Conservation (phyloP, 2,113 vertebrate genomes). For the Synchiropus splendidus region DNA sequence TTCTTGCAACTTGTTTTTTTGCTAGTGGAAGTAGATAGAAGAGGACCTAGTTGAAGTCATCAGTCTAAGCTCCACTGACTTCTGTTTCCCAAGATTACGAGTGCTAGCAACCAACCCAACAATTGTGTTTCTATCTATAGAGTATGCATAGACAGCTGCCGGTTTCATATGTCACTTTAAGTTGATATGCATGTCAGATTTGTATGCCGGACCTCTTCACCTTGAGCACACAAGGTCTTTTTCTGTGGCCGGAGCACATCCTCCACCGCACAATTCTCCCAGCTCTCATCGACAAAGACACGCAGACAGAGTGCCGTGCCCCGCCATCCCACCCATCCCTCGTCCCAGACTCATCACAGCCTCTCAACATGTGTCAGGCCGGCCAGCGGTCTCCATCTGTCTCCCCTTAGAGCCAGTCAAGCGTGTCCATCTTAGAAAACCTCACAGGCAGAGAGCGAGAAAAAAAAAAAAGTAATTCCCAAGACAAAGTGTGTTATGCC, state of each 20-base stretch:
- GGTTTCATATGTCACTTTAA: too few relatives aligned
- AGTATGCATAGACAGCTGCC: too few relatives aligned
- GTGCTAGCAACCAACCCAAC: too few relatives aligned
- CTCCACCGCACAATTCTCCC: neutral
- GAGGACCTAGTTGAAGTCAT: too few relatives aligned
- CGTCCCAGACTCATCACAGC: constrained; percentile 65
- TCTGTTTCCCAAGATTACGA: too few relatives aligned
- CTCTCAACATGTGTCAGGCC: constrained; percentile 65
- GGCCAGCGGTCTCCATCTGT: constrained; percentile 61
- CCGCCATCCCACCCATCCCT: constrained; percentile 29
- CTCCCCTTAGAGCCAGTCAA: constrained; percentile 55
- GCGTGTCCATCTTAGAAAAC: constrained; percentile 49
- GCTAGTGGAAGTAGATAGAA: too few relatives aligned
- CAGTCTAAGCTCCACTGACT: too few relatives aligned
- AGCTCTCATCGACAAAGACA: constrained; percentile 51
- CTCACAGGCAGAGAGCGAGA: constrained; percentile 34
- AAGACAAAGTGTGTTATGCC: constrained; percentile 66
- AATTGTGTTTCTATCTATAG: too few relatives aligned
- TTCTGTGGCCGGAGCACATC: neutral
- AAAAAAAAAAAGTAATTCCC: constrained; percentile 56
- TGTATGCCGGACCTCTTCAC: too few relatives aligned
- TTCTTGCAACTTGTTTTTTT: too few relatives aligned
- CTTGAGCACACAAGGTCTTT: too few relatives aligned
- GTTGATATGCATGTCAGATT: too few relatives aligned
- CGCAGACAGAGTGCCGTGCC: constrained; percentile 46